phyloP scores from a whole-genome alignment of 2,888 invertebrate species.

The Halictus quadricinctus region DNA sequence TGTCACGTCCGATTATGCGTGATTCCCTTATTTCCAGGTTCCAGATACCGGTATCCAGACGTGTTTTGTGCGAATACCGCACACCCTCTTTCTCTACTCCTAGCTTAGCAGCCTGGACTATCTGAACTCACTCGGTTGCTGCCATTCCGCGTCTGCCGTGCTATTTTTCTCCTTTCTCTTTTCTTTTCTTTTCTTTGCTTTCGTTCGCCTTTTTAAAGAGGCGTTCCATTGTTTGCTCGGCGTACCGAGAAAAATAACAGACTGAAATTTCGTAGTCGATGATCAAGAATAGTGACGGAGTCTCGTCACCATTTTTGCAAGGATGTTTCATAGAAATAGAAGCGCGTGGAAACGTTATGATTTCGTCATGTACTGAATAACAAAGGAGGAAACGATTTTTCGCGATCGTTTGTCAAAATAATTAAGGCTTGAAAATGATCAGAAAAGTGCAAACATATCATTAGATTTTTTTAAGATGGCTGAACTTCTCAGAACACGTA shows the following conservation, averaged over 20 bases:
- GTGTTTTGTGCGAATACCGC: conserved; percentile 50
- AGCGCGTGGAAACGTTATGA: not conserved
- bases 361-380: not conserved
- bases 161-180: conserved; percentile 36
- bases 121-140: conserved; percentile 41
- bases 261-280: conserved; percentile 40
- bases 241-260: conserved; percentile 24
- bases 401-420: not conserved
- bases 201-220: conserved; percentile 36
- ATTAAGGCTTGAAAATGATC: not conserved
- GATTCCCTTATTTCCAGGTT: conserved; percentile 71
- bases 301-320: not conserved
- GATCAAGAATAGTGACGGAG: conserved; percentile 22
- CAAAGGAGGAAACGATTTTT: not conserved
- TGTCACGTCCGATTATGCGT: conserved; percentile 77
- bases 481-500: too few relatives aligned
- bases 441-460: too few relatives aligned
- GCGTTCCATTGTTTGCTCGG: conserved; percentile 44
- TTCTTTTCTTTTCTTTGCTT: conserved; percentile 9
- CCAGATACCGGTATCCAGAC: conserved; percentile 49
- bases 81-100: conserved; percentile 32
- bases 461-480: too few relatives aligned
- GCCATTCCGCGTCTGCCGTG: conserved; percentile 37
- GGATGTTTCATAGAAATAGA: not conserved
- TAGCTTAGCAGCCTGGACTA: conserved; percentile 40